Conservation (phyloP, 2,797 vertebrate genomes). For the Mormyrus proboscirostris region DNA sequence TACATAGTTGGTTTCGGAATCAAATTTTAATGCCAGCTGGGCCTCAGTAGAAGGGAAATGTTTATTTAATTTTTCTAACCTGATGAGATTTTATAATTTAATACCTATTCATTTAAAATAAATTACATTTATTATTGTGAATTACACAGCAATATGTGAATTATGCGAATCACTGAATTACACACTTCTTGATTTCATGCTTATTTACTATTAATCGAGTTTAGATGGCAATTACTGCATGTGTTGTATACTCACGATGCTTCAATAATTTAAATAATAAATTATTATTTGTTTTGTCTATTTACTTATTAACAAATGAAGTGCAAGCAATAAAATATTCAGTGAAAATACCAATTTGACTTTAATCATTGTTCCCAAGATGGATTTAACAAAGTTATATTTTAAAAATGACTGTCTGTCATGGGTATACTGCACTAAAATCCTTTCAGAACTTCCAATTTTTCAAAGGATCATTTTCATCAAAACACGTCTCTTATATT, state of each 20-base stretch:
- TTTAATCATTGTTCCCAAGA: not conserved
- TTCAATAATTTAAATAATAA: not conserved
- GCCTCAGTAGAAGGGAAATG: not conserved
- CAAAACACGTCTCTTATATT: not conserved
- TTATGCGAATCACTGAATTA: not conserved
- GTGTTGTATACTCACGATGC: not conserved
- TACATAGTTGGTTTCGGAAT: not conserved
- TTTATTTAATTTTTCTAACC: not conserved
- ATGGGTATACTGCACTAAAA: not conserved
- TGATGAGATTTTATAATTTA: not conserved
- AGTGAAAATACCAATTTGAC: not conserved
- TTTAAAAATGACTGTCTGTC: not conserved
- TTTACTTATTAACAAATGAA: not conserved
- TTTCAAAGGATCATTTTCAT: not conserved
- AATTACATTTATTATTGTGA: not conserved
- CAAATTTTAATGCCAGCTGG: not conserved
- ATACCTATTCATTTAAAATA: not conserved
- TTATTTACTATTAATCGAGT: not conserved
- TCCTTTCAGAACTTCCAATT: not conserved
- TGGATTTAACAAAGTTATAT: not conserved
- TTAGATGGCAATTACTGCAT: not conserved
- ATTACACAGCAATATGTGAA: not conserved
- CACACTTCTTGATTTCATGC: not conserved
- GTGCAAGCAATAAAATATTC: not conserved
- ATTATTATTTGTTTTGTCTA: not conserved